Conservation (phyloP, 2,888 invertebrate species). For the Platycnemis pennipes region DNA sequence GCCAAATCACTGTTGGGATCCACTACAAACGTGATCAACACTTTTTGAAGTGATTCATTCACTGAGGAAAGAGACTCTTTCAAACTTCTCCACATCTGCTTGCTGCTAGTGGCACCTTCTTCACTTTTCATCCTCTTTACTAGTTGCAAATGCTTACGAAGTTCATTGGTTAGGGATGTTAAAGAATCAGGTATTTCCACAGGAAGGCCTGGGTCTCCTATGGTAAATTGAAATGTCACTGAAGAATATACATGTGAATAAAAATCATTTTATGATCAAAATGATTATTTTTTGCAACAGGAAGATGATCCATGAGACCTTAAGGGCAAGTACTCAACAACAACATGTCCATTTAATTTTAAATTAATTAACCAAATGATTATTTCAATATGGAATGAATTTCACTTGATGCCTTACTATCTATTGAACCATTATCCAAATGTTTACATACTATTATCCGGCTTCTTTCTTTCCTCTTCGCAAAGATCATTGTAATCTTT, state of each 20-base stretch:
- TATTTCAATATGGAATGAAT: too few species aligned
- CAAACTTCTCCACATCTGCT: not conserved
- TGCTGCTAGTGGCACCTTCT: not conserved
- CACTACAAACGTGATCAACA: not conserved
- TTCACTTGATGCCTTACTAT: too few species aligned
- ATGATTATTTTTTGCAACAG: too few species aligned
- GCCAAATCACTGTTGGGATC: not conserved
- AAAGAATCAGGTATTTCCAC: not conserved
- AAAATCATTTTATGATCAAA: too few species aligned
- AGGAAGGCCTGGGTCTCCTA: not conserved
- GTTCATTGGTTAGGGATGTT: not conserved
- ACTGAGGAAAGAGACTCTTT: not conserved
- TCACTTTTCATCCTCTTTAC: not conserved
- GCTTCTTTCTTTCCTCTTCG: conserved; percentile 25
- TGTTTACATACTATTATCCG: not conserved
- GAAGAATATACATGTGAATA: not conserved
- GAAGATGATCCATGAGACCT: too few species aligned
- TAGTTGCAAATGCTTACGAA: not conserved
- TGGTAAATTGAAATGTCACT: not conserved
- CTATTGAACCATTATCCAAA: too few species aligned
- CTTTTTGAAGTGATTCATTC: conserved; percentile 9
- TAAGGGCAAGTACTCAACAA: too few species aligned
- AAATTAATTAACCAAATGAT: too few species aligned
- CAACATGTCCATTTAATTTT: too few species aligned
- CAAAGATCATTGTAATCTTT: not conserved